phyloP scores from a whole-genome alignment of 2,113 vertebrate genomes.

The Notarius quadriscutis region DNA sequence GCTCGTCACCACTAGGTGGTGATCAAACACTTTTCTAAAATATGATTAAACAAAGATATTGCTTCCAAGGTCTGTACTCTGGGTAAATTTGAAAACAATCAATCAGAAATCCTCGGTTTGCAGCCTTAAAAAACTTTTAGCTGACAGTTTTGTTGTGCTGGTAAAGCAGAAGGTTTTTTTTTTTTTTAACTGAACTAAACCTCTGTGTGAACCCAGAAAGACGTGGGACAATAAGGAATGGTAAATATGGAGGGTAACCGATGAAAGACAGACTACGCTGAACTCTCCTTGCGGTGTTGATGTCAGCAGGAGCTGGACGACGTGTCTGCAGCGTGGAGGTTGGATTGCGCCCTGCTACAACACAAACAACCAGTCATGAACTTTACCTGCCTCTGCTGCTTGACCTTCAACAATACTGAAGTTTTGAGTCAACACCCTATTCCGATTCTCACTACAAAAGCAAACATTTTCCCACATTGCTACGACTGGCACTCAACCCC shows the following conservation, averaged over 20 bases:
- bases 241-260: constrained; percentile 36
- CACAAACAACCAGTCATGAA: constrained; percentile 70
- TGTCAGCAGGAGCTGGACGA: constrained; percentile 80
- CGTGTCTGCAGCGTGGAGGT: constrained; percentile 74
- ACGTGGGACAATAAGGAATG: neutral
- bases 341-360: constrained; percentile 77
- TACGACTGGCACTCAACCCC: neutral
- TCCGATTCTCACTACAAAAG: neutral
- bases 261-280: constrained; percentile 40
- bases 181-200: neutral
- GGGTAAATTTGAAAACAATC: neutral
- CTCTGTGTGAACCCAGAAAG: neutral
- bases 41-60: neutral
- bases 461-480: neutral
- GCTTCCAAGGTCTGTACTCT: no score
- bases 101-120: neutral
- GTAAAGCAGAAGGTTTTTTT: neutral
- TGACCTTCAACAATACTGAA: neutral
- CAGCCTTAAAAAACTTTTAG: constrained; percentile 40
- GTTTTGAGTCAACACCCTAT: neutral
- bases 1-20: constrained; percentile 18
- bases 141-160: neutral
- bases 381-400: constrained; percentile 56
- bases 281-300: constrained; percentile 58
- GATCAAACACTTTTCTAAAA: neutral